Percentiles rank a stretch among this genome's conserved stretches.
Conservation (phyloP, 2,888 invertebrate species). For the Drosophila aldrichi region DNA sequence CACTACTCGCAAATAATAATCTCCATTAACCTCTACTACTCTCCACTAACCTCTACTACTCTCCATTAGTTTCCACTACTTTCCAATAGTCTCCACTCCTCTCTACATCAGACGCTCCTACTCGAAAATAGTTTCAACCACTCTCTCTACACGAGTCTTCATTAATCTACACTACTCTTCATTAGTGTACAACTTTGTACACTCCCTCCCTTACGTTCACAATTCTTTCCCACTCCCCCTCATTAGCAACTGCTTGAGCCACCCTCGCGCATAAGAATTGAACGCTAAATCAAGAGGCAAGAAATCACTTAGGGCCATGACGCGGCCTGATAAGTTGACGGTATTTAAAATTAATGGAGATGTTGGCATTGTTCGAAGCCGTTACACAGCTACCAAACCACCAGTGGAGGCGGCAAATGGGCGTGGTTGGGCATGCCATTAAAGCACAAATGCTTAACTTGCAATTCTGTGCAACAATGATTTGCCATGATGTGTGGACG, state of each 20-base stretch:
- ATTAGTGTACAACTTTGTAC: not conserved
- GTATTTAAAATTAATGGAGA: slow-evolving; percentile 76
- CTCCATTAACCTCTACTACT: too few species aligned
- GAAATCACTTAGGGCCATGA: slow-evolving; percentile 75
- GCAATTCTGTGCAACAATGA: slow-evolving; percentile 46
- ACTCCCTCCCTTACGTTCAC: not conserved
- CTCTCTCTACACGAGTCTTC: not conserved
- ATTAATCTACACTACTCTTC: not conserved
- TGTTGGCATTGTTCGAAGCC: slow-evolving; percentile 49
- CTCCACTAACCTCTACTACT: too few species aligned
- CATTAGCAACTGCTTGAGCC: not conserved
- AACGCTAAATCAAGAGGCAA: slow-evolving; percentile 60
- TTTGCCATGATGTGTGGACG: slow-evolving; percentile 31
- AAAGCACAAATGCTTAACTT: slow-evolving; percentile 46
- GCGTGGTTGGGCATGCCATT: slow-evolving; percentile 39
- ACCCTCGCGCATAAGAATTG: slow-evolving; percentile 14
- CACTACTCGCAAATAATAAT: not conserved
- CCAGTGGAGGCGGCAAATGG: slow-evolving; percentile 14
- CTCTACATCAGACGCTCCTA: not conserved
- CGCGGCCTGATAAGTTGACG: slow-evolving; percentile 66
- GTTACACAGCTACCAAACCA: slow-evolving; percentile 13
- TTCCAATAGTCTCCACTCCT: not conserved
- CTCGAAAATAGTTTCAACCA: not conserved
- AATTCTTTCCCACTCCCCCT: too few species aligned
- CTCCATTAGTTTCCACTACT: not conserved